Evolutionary conservation across 2,113 vertebrate genomes (phyloP).

Genomic region (Pelecanus crispus): DNA sequence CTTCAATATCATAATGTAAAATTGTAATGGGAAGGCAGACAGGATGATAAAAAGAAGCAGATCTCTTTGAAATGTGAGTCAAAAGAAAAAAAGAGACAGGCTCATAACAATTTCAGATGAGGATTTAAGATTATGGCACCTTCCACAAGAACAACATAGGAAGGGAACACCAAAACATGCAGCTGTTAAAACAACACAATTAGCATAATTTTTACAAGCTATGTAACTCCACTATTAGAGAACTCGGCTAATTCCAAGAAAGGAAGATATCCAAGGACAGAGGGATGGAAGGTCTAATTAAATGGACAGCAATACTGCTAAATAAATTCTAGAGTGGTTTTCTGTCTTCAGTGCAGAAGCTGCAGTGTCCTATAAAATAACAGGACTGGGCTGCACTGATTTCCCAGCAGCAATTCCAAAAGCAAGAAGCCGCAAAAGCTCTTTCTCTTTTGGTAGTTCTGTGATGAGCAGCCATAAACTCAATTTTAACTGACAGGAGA

Average conservation of each 20-base stretch:
- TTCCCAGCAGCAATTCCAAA: neutral
- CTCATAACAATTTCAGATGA: conserved; percentile 46
- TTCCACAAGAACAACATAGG: neutral
- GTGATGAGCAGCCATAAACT: neutral
- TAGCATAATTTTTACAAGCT: neutral
- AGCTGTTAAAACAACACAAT: conserved; percentile 10
- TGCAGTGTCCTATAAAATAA: neutral
- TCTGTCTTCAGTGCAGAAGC: neutral
- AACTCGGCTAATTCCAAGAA: neutral
- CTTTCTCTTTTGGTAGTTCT: neutral
- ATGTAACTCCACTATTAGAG: neutral
- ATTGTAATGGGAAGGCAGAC: conserved; percentile 54
- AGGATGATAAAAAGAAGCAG: conserved; percentile 64
- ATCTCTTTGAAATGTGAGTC: conserved; percentile 64
- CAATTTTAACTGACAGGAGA: neutral
- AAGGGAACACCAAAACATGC: conserved; percentile 2
- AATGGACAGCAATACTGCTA: neutral
- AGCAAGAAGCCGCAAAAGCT: neutral
- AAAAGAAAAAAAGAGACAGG: neutral
- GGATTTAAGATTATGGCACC: conserved; percentile 13
- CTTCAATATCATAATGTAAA: conserved; percentile 67
- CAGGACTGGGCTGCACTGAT: neutral
- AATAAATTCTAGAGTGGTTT: neutral
- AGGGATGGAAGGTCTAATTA: neutral
- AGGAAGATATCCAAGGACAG: neutral